Evolutionary conservation across 2,797 vertebrate genomes (phyloP).

Genomic region (Calcarius lapponicus): DNA sequence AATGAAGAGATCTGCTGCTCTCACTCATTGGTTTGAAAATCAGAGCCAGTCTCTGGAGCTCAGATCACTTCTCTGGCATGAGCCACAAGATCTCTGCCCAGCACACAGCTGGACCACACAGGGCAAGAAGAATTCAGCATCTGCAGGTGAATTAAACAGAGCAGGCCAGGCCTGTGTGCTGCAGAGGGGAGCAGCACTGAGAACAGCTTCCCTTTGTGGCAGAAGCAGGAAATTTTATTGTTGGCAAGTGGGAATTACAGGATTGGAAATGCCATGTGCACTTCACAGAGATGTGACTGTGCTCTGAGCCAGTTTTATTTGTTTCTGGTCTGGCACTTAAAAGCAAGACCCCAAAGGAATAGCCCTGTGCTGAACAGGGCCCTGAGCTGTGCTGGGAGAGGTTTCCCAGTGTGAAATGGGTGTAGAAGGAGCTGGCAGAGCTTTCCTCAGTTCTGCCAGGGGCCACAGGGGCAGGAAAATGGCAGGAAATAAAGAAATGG

Average conservation of each 20-base stretch:
- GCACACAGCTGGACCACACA: not conserved
- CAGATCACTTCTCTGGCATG: not conserved
- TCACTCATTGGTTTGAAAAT: not conserved
- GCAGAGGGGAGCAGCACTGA: not conserved
- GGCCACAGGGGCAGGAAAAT: not conserved
- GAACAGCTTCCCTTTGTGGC: not conserved
- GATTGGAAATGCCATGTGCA: slow-evolving; percentile 6
- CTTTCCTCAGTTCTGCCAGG: not conserved
- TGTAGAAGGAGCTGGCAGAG: not conserved
- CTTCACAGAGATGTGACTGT: not conserved
- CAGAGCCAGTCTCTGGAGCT: not conserved
- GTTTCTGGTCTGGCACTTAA: not conserved
- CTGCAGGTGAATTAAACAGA: not conserved
- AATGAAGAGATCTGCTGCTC: not conserved
- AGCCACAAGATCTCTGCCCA: not conserved
- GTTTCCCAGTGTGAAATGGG: not conserved
- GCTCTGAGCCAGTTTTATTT: not conserved
- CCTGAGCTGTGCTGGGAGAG: not conserved
- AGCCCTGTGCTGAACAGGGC: not conserved
- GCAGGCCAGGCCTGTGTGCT: not conserved
- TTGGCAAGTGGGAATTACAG: slow-evolving; percentile 29
- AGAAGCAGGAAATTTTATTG: slow-evolving; percentile 28
- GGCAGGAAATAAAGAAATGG: not conserved
- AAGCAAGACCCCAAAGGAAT: not conserved
- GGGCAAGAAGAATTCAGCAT: not conserved